Percentiles rank a stretch among this genome's conserved stretches.
Evolutionary conservation across 1,140 invertebrate genomes (phyloP).

Genomic region (Latrodectus geometricus): DNA sequence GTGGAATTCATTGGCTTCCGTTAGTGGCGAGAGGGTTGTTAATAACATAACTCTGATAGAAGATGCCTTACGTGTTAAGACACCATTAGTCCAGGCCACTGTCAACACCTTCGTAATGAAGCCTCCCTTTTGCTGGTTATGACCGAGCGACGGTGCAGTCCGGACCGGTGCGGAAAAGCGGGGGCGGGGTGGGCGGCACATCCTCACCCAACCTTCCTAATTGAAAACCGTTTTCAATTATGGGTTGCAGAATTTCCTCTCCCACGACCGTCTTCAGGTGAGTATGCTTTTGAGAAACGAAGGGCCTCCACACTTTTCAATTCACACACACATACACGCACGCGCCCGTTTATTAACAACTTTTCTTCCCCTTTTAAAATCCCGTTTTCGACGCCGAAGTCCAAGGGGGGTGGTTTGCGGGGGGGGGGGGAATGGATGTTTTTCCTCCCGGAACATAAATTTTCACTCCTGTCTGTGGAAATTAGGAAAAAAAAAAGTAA

Average conservation of each 20-base stretch:
- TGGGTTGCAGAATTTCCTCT: slow-evolving; percentile 26
- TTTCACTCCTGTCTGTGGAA: slow-evolving; percentile 18
- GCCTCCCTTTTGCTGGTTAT: slow-evolving; percentile 14
- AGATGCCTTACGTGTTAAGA: slow-evolving; percentile 54
- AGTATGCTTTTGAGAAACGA: not conserved
- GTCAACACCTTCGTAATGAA: slow-evolving; percentile 59
- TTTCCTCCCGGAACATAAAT: slow-evolving; percentile 44
- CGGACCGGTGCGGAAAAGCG: not conserved
- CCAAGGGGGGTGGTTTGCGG: not conserved
- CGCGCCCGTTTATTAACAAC: slow-evolving; percentile 50
- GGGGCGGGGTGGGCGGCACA: not conserved
- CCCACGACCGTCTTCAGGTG: slow-evolving; percentile 20
- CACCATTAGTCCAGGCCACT: slow-evolving; percentile 45
- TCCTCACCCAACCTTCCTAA: slow-evolving; percentile 16
- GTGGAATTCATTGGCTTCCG: slow-evolving; percentile 55
- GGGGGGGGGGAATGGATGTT: not conserved
- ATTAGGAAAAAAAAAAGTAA: slow-evolving; percentile 18
- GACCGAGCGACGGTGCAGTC: slow-evolving; percentile 12
- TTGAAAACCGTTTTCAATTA: slow-evolving; percentile 62
- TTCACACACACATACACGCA: not conserved
- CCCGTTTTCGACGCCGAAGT: slow-evolving; percentile 1
- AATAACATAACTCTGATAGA: slow-evolving; percentile 27
- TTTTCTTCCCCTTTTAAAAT: slow-evolving; percentile 48
- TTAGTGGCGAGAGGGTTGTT: slow-evolving; percentile 34
- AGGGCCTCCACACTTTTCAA: not conserved